Evolutionary conservation across 2,797 vertebrate genomes (phyloP), one percentile per base, ranked within the genome.

Genomic region (Calcarius lapponicus): DNA sequence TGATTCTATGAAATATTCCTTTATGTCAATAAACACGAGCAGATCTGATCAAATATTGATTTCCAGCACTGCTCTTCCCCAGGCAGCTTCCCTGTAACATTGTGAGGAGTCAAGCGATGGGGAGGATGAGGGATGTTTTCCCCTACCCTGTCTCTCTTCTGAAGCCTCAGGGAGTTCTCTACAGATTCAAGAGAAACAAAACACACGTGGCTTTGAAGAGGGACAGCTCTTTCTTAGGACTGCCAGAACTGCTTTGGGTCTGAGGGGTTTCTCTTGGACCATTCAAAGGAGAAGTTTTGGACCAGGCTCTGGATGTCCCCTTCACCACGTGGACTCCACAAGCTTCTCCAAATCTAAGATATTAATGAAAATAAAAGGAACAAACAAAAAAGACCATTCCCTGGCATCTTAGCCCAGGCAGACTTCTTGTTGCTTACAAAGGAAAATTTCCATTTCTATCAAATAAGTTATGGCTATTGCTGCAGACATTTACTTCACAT

Each of bases 41-140:
- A 92, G 93, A 96, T 94, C 88, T 93, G 92, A 97, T 95, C 96
- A 96, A 95, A 88, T 96, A 94, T 80, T 94, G 96, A 93, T 95
- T 95, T 84, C 74, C 88, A 95, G 90, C 60, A 14, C 80, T 40
- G 42, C 51, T 70, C 56, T 50, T 93, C 83, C 87, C 0, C 3
- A 94, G 81, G 78, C 76, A 81, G 65, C 62, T 32, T 48, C 71
- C 31, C 61, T 36, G 4, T 40, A 82, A 84, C 60, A 17, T 42
- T 9, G 64, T 43, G 80, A 90, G 86, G 84, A 92, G 31, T 42
- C 73, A 67, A 80, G 76, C 2, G 80, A 79, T 70, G 58, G 60
- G 40, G 62, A 94, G 53, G 50, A 90, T 90, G 85, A 93, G 67
- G 71, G 67, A 96, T 89, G 74, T 26, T 87, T 85, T 82, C 50